These are phyloP conservation scores for Pemphredon lugubris DNA, from an alignment of 2,888 invertebrate genomes.

Conservation along the genomic window DNA sequence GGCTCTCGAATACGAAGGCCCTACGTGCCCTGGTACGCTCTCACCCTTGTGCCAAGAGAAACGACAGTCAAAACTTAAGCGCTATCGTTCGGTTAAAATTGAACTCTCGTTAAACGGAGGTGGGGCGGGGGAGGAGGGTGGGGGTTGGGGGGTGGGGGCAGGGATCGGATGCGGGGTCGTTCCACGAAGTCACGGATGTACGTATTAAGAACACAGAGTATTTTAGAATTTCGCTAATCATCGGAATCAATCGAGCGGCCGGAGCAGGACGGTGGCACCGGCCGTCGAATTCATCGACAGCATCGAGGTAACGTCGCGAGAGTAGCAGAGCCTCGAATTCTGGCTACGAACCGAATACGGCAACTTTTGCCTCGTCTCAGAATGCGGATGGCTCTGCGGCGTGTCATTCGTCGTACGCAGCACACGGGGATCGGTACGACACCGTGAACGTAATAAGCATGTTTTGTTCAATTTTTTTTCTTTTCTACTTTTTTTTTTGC, in stretches of 20 bases:
- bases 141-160: too few species aligned
- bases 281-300: conserved; percentile 7
- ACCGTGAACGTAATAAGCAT: conserved; percentile 45
- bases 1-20: conserved; percentile 2
- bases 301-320: conserved; percentile 21
- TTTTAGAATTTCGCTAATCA: conserved; percentile 40
- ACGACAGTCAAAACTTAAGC: conserved; percentile 6
- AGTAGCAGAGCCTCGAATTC: conserved; percentile 11
- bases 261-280: neutral
- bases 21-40: neutral
- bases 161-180: neutral
- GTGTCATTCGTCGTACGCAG: conserved; percentile 42
- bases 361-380: neutral
- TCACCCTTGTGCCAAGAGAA: conserved; percentile 15
- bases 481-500: neutral
- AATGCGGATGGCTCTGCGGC: conserved; percentile 7
- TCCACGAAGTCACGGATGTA: neutral
- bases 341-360: neutral
- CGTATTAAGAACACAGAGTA: conserved; percentile 33
- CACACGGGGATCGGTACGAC: conserved; percentile 31
- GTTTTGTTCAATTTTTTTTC: neutral
- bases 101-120: too few species aligned
- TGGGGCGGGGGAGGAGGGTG: too few species aligned
- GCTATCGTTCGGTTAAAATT: conserved; percentile 4
- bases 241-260: conserved; percentile 15